Percentiles rank a stretch among this genome's conserved stretches.
phyloP scores from a whole-genome alignment of 2,888 invertebrate species.

The Eupithecia subumbrata region DNA sequence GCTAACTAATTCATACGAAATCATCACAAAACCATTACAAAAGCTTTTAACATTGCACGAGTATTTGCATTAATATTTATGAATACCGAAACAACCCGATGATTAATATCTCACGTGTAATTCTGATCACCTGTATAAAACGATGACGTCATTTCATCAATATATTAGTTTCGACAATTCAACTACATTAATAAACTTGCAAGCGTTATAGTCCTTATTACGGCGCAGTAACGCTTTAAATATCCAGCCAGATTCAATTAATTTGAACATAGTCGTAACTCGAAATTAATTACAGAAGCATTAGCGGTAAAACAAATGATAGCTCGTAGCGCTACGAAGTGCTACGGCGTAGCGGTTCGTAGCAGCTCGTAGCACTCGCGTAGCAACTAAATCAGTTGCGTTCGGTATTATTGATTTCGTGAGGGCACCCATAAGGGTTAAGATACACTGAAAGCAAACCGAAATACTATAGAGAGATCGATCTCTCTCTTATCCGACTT shows the following conservation, averaged over 20 bases:
- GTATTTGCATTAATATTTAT: not conserved
- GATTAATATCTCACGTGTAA: slow-evolving; percentile 7
- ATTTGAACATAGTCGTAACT: slow-evolving; percentile 25
- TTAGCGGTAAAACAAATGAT: slow-evolving; percentile 34
- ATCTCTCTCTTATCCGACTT: no score
- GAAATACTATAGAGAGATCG: no score
- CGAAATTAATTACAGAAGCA: slow-evolving; percentile 30
- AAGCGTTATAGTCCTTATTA: slow-evolving; percentile 19
- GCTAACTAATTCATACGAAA: not conserved
- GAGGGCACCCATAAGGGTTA: slow-evolving; percentile 45
- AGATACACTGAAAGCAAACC: not conserved
- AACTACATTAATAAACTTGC: slow-evolving; percentile 31
- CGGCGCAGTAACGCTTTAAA: slow-evolving; percentile 22
- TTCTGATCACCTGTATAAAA: slow-evolving; percentile 17
- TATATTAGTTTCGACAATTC: slow-evolving; percentile 25
- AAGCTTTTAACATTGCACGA: not conserved
- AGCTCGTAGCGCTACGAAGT: slow-evolving; percentile 40
- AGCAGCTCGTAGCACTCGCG: slow-evolving; percentile 43
- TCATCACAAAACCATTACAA: not conserved
- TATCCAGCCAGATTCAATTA: slow-evolving; percentile 23
- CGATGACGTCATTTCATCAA: slow-evolving; percentile 20
- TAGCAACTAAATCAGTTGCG: slow-evolving; percentile 52
- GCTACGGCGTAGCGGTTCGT: slow-evolving; percentile 45
- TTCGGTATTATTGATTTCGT: slow-evolving; percentile 60
- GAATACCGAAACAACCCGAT: not conserved